Conservation (phyloP, 2,888 invertebrate genomes). For the Anorthoa munda region DNA sequence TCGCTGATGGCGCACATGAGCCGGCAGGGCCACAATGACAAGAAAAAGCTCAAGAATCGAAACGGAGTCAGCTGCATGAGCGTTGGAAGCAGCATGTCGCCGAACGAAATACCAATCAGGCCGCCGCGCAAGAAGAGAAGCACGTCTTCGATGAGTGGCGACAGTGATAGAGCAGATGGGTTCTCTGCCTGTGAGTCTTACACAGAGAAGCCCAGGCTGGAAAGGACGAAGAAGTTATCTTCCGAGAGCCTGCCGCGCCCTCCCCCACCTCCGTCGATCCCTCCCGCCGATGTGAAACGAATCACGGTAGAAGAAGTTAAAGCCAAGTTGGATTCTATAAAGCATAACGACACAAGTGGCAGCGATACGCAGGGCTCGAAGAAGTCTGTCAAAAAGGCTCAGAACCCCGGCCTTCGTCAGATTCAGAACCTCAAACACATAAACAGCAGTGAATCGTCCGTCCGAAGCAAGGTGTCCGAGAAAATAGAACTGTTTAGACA, state of each 20-base stretch:
- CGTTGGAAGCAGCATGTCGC: constrained; percentile 92
- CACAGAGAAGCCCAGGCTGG: constrained; percentile 87
- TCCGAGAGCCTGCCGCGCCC: constrained; percentile 91
- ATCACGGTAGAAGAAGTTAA: constrained; percentile 91
- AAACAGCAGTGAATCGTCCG: constrained; percentile 85
- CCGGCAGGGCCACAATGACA: constrained; percentile 88
- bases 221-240: constrained; percentile 91
- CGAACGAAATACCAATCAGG: constrained; percentile 91
- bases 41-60: constrained; percentile 92
- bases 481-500: constrained; percentile 89
- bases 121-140: constrained; percentile 95
- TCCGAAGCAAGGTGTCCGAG: constrained; percentile 88
- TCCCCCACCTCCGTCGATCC: constrained; percentile 78
- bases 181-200: constrained; percentile 86
- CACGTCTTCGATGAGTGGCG: constrained; percentile 92
- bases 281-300: constrained; percentile 83
- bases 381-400: constrained; percentile 80
- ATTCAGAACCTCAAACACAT: constrained; percentile 71
- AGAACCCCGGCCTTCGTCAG: constrained; percentile 70
- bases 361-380: constrained; percentile 90
- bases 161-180: constrained; percentile 91
- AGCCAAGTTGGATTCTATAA: constrained; percentile 90
- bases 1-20: constrained; percentile 96
- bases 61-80: constrained; percentile 95
- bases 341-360: constrained; percentile 84